Evolutionary conservation across 2,797 vertebrate species (phyloP), one percentile per base, ranked within the genome.

Genomic region (Sorex maritimensis): DNA sequence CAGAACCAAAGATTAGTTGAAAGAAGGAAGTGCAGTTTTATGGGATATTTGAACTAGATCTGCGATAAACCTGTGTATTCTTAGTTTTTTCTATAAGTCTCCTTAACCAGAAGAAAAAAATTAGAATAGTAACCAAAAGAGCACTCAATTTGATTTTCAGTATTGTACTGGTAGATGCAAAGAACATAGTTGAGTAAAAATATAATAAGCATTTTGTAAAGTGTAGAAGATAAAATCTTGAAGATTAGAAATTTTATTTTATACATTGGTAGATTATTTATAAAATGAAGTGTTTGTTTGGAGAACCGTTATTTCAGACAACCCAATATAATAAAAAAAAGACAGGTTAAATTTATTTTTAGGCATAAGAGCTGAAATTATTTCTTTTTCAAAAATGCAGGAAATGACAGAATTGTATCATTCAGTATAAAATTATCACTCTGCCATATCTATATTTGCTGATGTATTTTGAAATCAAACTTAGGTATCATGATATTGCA

Each of bases 41-140:
- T 82, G 96, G 91, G 94, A 65, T 82, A 26, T 89, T 86, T 89
- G 91, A 5, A 94, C 96, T 94, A 83, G 85, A 81, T 95, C 95
- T 95, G 72, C 73, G 91, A 97, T 83, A 97, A 96, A 81, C 52
- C 85, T 30, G 2, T 72, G 44, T 84, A 96, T 95, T 75, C 7
- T 38, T 68, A 28, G 79, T 19, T 91, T 23, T 12, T 30, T 85
- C 77, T 65, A 41, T 81, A 46, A 90, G 52, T 83, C 44, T 69
- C 71, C 91, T 81, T 92, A 58, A 90, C 65, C 30, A 44, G 24
- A 91, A 24, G 10, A 5, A 78, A 58, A 90, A 92, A 65, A 24
- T 73, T 67, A 58, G 83, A 24, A 44, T 67, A 24, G n/a, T n/a
- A 38, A 15, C 23, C 10, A 52, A 44, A 93, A 86, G 78, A 71